These are phyloP conservation scores for Scaptomyza flava DNA, from an alignment of 2,888 invertebrate species.

Conservation along the genomic window DNA sequence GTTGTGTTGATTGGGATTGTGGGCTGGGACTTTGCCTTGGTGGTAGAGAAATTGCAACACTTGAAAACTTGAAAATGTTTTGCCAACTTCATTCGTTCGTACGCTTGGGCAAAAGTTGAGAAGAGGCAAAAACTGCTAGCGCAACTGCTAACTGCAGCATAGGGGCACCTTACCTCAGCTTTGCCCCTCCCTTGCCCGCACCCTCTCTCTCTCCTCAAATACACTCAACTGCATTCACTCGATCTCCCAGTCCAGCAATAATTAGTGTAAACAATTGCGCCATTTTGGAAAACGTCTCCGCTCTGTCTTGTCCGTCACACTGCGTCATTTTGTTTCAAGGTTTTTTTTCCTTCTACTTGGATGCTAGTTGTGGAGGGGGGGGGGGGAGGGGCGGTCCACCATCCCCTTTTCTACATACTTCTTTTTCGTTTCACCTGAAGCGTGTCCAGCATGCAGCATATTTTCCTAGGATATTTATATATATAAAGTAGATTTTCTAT, in stretches of 20 bases:
- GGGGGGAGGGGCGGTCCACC: not conserved
- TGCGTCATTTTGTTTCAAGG: conserved; percentile 46
- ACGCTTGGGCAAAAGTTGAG: conserved; percentile 48
- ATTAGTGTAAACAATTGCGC: conserved; percentile 78
- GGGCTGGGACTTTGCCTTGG: conserved; percentile 4
- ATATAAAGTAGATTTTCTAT: conserved; percentile 27
- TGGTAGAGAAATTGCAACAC: conserved; percentile 73
- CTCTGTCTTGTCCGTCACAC: conserved; percentile 26
- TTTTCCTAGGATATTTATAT: conserved; percentile 22
- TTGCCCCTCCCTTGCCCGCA: not conserved
- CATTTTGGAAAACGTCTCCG: conserved; percentile 28
- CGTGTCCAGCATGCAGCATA: conserved; percentile 45
- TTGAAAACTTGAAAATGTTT: conserved; percentile 78
- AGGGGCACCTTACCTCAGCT: conserved; percentile 2
- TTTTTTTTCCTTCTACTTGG: conserved; percentile 14
- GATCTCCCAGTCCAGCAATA: conserved; percentile 50
- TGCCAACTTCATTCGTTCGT: conserved; percentile 51
- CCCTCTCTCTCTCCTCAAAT: too few species aligned
- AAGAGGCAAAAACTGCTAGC: conserved; percentile 27
- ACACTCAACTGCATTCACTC: not conserved
- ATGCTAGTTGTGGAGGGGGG: too few species aligned
- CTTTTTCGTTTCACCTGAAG: not conserved
- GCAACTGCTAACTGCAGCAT: conserved; percentile 28
- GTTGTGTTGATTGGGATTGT: not conserved
- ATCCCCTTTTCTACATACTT: not conserved